A percentile compares a stretch with the other conserved stretches of the same genome.
Evolutionary conservation across 2,888 invertebrate species (phyloP).

Genomic region (Oscheius myriophilus): DNA sequence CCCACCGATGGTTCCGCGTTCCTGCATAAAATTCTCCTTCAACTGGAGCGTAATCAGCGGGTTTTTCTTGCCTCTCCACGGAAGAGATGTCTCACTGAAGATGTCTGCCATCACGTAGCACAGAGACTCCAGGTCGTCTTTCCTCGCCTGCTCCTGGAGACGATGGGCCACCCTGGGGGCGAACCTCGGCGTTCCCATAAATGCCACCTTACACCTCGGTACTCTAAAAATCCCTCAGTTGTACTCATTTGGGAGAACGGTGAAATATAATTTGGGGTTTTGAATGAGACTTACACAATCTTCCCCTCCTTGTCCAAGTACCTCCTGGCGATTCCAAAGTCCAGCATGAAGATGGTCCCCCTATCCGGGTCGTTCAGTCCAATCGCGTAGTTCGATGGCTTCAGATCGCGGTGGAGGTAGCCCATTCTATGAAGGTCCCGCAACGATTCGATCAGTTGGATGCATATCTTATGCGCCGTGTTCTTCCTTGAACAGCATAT

Average conservation of each 20-base stretch:
- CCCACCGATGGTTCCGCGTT: background rate
- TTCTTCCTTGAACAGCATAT: background rate
- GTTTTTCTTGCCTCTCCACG: slow-evolving; percentile 9
- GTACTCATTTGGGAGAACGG: no score
- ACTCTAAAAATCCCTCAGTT: background rate
- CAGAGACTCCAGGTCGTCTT: slow-evolving; percentile 45
- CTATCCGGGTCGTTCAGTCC: slow-evolving; percentile 3
- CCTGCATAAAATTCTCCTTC: slow-evolving; percentile 15
- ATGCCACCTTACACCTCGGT: slow-evolving; percentile 42
- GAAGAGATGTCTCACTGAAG: slow-evolving; percentile 14
- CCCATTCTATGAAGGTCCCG: slow-evolving; percentile 9
- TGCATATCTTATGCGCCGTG: slow-evolving; percentile 12
- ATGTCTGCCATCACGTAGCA: slow-evolving; percentile 19
- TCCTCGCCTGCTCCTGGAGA: slow-evolving; percentile 42
- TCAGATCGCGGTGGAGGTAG: slow-evolving; percentile 20
- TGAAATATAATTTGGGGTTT: no score
- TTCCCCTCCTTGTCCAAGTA: slow-evolving; percentile 8
- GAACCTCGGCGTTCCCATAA: slow-evolving; percentile 46
- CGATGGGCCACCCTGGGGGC: slow-evolving; percentile 38
- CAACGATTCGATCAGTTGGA: slow-evolving; percentile 16
- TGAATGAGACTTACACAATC: background rate
- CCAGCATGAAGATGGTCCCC: slow-evolving; percentile 21
- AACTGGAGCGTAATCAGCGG: background rate
- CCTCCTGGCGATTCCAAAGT: slow-evolving; percentile 18
- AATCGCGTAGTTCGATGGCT: slow-evolving; percentile 22